Evolutionary conservation across 2,797 vertebrate species (phyloP), one percentile per base, ranked within the genome.

Genomic region (Margarornis squamiger): DNA sequence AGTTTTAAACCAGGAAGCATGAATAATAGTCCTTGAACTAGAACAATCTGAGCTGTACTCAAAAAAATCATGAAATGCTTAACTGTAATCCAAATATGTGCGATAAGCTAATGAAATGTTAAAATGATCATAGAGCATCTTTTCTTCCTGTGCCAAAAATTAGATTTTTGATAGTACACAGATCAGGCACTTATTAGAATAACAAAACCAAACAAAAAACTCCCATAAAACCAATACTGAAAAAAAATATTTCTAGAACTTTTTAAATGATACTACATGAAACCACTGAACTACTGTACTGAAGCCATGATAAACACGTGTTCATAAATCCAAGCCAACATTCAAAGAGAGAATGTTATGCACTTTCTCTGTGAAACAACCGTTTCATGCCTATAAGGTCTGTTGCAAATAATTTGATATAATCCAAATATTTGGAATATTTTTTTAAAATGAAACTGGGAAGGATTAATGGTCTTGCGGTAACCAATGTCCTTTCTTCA

Each of bases 71-170:
- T 45, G 2, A 66, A 79, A 87, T 21, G 1, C 74, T 75, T 85
- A 57, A 71, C 48, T 29, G 20, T 72, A 72, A 48, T 27, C 6
- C 29, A 68, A 86, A 61, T 79, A 68, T 24, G 23, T 36, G 22
- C 71, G 38, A 32, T 62, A 73, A 82, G 12, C 32, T 90, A 80
- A 77, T 43, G 23, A 94, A 92, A 77, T 71, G 8, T 11, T 80
- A 17, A 77, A 90, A 67, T 1, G 1, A 12, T 16, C 11, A 29
- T 67, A 15, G 29, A 63, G 22, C 21, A 16, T 48, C 9, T 82
- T 62, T 89, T 80, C 24, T 93, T 92, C 30, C 41, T 46, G 7
- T 39, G 17, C 22, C 19, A 75, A 32, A 66, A 36, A 66, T 79
- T 74, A 75, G 6, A 17, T 51, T 20, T 88, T 75, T 78, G 34